A percentile compares a stretch with the other conserved stretches of the same genome.
phyloP scores from a whole-genome alignment of 2,797 vertebrate species.

The Argya squamiceps region DNA sequence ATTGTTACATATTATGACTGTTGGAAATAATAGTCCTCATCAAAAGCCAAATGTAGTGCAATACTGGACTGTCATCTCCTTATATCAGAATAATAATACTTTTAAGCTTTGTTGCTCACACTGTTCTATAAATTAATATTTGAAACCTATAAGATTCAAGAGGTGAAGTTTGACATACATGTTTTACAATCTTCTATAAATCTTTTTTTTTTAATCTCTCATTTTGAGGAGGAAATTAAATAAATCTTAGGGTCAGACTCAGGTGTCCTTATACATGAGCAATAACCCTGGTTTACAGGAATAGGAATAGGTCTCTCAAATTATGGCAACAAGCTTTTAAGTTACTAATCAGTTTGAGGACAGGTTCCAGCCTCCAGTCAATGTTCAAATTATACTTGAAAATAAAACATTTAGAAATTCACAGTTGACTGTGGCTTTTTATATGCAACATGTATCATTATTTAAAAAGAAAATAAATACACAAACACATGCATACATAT shows the following conservation, averaged over 20 bases:
- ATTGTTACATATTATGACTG: background rate
- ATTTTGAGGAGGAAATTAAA: background rate
- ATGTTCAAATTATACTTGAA: background rate
- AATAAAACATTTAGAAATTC: background rate
- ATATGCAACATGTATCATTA: background rate
- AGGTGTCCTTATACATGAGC: background rate
- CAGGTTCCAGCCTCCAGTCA: background rate
- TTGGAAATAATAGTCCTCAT: background rate
- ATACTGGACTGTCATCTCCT: background rate
- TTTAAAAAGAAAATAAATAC: background rate
- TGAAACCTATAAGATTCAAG: background rate
- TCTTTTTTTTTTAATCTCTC: background rate
- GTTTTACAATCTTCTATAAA: background rate
- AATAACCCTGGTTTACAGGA: background rate
- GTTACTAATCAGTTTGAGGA: background rate
- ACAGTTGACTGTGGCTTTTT: background rate
- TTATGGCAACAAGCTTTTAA: background rate
- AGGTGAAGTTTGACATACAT: background rate
- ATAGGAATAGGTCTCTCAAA: background rate
- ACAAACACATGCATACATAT: accelerated
- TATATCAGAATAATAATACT: background rate
- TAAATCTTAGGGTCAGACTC: background rate
- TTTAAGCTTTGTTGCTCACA: background rate
- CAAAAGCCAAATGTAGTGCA: background rate
- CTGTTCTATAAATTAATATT: background rate